Percentiles rank a stretch among this genome's conserved stretches.
Conservation (phyloP, 2,888 invertebrate genomes). For the Agriotes lineatus region DNA sequence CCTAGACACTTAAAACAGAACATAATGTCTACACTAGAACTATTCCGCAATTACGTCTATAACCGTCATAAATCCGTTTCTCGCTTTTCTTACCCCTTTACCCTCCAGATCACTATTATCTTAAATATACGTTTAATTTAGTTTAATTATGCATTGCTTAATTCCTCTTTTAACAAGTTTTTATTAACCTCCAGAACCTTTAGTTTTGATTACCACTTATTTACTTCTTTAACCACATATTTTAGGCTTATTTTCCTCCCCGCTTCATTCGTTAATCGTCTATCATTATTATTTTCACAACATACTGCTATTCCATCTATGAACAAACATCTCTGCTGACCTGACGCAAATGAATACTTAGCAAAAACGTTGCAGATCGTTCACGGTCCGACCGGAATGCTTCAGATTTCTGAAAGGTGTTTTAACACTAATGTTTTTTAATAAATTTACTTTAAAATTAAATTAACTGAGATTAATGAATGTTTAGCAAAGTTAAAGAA, state of each 20-base stretch:
- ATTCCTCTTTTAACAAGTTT: background rate
- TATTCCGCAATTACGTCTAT: background rate
- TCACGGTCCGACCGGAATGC: no score
- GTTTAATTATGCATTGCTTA: constrained; percentile 1
- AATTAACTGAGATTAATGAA: no score
- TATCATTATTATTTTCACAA: no score
- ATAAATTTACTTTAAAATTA: no score
- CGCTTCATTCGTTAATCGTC: no score
- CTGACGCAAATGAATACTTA: no score
- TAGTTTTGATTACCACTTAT: background rate
- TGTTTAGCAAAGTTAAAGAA: no score
- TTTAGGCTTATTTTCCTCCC: background rate
- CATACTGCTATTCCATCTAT: no score
- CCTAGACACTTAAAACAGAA: background rate
- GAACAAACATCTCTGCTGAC: no score
- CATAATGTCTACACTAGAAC: background rate
- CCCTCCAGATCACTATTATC: background rate
- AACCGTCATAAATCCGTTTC: constrained; percentile 1
- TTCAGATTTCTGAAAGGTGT: no score
- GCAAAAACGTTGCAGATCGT: no score
- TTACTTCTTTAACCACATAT: background rate
- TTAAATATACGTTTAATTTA: background rate
- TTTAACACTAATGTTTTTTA: no score
- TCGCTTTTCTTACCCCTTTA: background rate
- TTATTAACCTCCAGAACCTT: background rate